Evolutionary conservation across 2,888 invertebrate species (phyloP).

Genomic region (Pyrrhosoma nymphula): DNA sequence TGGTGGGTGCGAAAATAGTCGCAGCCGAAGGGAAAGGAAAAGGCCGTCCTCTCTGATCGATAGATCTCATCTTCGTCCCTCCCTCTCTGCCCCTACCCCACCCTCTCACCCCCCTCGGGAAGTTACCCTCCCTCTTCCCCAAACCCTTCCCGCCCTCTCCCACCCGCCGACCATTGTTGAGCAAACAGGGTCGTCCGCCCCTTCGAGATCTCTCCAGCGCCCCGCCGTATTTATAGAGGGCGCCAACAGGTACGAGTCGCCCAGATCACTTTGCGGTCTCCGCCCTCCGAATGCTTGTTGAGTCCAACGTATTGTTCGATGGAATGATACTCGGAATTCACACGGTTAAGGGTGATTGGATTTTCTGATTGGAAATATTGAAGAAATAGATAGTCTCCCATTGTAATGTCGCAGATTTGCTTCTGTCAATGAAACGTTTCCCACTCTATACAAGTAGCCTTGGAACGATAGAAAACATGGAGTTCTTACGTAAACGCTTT

Average conservation of each 20-base stretch:
- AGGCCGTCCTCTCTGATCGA: background rate
- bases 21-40: background rate
- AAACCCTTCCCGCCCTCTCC: background rate
- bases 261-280: background rate
- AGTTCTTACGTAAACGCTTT: too few species aligned
- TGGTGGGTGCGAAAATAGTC: background rate
- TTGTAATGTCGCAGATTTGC: too few species aligned
- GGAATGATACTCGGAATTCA: too few species aligned
- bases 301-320: background rate
- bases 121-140: background rate
- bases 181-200: background rate
- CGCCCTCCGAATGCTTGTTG: background rate
- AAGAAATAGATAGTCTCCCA: too few species aligned
- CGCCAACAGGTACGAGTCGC: background rate
- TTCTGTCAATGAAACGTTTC: too few species aligned
- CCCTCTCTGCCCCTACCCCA: background rate
- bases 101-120: too few species aligned
- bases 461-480: too few species aligned
- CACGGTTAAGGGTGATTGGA: too few species aligned
- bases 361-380: too few species aligned
- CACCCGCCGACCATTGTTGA: background rate
- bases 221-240: background rate
- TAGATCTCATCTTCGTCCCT: background rate
- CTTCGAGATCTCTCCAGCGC: background rate
- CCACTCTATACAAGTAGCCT: too few species aligned